phyloP scores from a whole-genome alignment of 2,797 vertebrate genomes.

The Platalea minor region DNA sequence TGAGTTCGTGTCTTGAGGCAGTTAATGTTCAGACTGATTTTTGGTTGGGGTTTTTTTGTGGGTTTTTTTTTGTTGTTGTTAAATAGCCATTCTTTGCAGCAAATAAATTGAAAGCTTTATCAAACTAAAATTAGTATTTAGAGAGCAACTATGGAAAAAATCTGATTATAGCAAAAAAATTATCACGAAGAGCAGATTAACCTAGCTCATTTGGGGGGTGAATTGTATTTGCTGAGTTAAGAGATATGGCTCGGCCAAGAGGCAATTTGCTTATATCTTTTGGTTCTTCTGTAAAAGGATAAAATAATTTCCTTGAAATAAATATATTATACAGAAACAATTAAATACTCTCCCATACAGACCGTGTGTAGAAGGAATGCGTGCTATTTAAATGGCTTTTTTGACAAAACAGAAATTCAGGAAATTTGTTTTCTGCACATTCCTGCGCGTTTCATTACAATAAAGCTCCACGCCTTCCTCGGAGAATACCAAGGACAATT shows the following conservation, averaged over 20 bases:
- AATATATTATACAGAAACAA: background rate
- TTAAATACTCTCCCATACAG: background rate
- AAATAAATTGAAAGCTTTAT: constrained; percentile 28
- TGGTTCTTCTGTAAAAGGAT: background rate
- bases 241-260: background rate
- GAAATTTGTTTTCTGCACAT: background rate
- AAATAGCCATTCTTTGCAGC: background rate
- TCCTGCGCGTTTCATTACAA: background rate
- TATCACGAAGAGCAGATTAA: constrained; percentile 5
- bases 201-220: background rate
- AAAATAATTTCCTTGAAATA: background rate
- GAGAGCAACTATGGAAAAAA: constrained; percentile 4
- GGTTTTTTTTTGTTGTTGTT: background rate
- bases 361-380: background rate
- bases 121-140: constrained; percentile 3
- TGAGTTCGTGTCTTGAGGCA: background rate
- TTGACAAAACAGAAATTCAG: background rate
- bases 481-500: background rate
- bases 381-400: background rate
- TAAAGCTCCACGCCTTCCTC: background rate
- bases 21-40: background rate
- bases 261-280: background rate
- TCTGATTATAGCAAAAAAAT: constrained; percentile 4
- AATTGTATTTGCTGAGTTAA: background rate
- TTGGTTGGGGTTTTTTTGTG: background rate